These are phyloP conservation scores for Acanthis flammea DNA, from an alignment of 2,797 vertebrate genomes.

Conservation along the genomic window DNA sequence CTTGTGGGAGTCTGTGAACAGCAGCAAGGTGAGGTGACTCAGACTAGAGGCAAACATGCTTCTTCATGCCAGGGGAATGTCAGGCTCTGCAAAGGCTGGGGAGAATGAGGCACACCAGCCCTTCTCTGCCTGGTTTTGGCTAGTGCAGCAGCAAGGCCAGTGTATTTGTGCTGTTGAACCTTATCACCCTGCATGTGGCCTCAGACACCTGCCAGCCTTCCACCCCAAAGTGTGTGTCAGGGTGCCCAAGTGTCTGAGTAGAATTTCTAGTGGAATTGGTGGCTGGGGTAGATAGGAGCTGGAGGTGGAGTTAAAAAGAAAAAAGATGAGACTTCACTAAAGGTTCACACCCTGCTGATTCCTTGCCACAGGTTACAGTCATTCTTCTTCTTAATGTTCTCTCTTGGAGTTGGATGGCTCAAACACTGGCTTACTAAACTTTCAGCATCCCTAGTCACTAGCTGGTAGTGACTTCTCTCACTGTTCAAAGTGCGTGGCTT, in stretches of 20 bases:
- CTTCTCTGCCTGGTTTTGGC: background rate
- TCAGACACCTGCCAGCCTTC: background rate
- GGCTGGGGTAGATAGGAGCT: background rate
- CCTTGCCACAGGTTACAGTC: background rate
- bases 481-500: accelerated
- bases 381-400: background rate
- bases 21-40: background rate
- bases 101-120: accelerated
- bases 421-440: background rate
- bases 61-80: background rate
- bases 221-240: background rate
- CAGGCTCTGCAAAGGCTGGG: background rate
- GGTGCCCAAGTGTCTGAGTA: background rate
- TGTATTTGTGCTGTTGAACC: background rate
- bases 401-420: background rate
- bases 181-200: background rate
- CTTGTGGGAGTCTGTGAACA: background rate
- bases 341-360: background rate
- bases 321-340: background rate
- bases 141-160: background rate
- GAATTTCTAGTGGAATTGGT: background rate
- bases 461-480: background rate
- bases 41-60: background rate
- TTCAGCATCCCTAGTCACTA: accelerated
- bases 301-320: background rate